A percentile compares a stretch with the other conserved stretches of the same genome.
Evolutionary conservation across 2,797 vertebrate genomes (phyloP).

Genomic region (Melanotaenia pygmaea): DNA sequence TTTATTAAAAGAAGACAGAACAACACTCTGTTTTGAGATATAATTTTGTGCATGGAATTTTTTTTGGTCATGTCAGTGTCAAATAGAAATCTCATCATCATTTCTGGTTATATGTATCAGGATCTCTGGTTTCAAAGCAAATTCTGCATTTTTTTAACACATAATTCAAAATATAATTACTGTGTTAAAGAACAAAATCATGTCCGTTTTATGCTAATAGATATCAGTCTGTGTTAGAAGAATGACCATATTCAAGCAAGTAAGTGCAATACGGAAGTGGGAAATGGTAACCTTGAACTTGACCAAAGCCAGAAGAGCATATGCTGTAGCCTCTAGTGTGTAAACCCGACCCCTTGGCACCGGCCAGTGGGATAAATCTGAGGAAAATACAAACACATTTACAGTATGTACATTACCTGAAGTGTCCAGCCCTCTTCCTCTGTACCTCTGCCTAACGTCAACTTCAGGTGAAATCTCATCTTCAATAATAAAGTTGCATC

Average conservation of each 20-base stretch:
- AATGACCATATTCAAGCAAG: neutral
- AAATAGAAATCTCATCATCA: too few species aligned
- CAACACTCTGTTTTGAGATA: neutral
- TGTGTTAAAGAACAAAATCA: too few species aligned
- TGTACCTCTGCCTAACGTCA: too few species aligned
- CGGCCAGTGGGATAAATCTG: conserved; percentile 77
- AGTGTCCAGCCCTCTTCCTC: too few species aligned
- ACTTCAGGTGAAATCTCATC: too few species aligned
- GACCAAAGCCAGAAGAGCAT: conserved; percentile 85
- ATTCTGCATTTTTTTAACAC: neutral
- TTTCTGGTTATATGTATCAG: too few species aligned
- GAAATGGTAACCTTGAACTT: conserved; percentile 36
- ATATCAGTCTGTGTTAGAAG: neutral
- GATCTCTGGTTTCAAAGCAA: neutral
- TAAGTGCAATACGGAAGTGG: neutral
- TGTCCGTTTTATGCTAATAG: neutral
- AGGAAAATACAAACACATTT: conserved; percentile 15
- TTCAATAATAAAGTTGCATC: too few species aligned
- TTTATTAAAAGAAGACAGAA: conserved; percentile 16
- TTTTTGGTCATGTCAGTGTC: too few species aligned
- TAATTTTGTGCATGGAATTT: too few species aligned
- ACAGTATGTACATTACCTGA: neutral
- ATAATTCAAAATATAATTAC: neutral
- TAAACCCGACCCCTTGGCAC: conserved; percentile 63
- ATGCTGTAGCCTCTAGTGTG: conserved; percentile 87